Evolutionary conservation across 2,888 invertebrate genomes (phyloP), one percentile per base, ranked within the genome.

Genomic region (Mythimna vitellina): DNA sequence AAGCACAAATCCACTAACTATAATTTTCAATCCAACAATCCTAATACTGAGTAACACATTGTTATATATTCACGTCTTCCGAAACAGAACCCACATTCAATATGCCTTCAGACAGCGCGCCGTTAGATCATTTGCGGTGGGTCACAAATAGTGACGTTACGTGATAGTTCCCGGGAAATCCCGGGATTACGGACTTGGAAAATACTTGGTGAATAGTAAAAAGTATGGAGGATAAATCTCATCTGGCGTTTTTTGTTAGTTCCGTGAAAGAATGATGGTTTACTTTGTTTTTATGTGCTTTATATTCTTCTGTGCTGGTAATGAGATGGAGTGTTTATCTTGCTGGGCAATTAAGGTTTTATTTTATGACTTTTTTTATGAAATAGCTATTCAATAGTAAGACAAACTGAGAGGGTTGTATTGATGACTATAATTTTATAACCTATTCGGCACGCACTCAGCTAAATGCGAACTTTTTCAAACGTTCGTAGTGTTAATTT

Each of bases 61-160:
- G 38, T 60, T 72, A 66, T 72, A 77, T 79, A 73, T 78, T 70
- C 74, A 64, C 78, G 65, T 79, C 73, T 78, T 71, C 63, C 46
- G 76, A 63, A 76, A 80, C 69, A 70, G 76, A 83, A 62, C 77
- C 84, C 81, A 83, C 76, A 86, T 86, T 86, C 86, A 85, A 86
- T 86, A 81, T 82, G 82, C 76, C 78, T 69, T 57, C 68, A 80
- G 82, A 81, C 78, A 70, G 79, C 80, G 80, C 66, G 82, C 87
- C 87, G 87, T 86, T 85, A 86, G 87, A 89, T 90, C 88, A 91
- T 90, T 91, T 90, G 91, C 80, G 91, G 90, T 82, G 73, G 76
- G 76, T 81, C 80, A 74, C 76, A 67, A 61, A 54, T 83, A 85
- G 87, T 78, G 81, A 76, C 58, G 84, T 64, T 12, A 60, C 70